A percentile compares a stretch with the other conserved stretches of the same genome.
Evolutionary conservation across 1,140 invertebrate species (phyloP).

Genomic region (Euura lappo): DNA sequence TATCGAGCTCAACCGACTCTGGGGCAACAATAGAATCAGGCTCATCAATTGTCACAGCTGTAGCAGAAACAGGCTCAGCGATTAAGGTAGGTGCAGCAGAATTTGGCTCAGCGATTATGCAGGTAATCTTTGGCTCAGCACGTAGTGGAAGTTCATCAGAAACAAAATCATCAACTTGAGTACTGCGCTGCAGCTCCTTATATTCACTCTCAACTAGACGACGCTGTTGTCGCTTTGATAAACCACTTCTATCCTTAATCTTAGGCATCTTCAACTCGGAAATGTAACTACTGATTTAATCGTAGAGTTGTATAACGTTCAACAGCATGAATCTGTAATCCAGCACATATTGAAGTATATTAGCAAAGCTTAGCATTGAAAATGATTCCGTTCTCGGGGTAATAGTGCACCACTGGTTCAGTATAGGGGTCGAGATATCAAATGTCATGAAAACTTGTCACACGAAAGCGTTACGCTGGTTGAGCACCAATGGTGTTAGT

Average conservation of each 20-base stretch:
- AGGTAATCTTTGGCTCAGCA: no score
- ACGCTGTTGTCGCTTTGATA: not conserved
- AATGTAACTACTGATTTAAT: not conserved
- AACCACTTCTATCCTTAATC: not conserved
- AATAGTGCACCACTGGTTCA: not conserved
- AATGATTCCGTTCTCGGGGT: no score
- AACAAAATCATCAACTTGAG: not conserved
- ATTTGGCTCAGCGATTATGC: no score
- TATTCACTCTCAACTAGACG: not conserved
- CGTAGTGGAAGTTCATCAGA: not conserved
- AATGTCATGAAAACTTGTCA: no score
- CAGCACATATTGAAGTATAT: not conserved
- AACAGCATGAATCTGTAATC: not conserved
- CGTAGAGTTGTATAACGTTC: no score
- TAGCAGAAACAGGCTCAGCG: no score
- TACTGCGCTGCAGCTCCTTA: not conserved
- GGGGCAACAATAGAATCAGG: not conserved
- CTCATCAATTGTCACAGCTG: not conserved
- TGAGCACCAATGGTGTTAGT: no score
- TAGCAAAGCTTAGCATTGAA: no score
- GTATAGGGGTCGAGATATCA: no score
- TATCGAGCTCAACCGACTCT: not conserved
- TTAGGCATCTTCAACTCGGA: not conserved
- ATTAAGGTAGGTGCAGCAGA: no score
- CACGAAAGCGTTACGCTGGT: no score